Evolutionary conservation across 2,888 invertebrate genomes (phyloP).

Genomic region (Synergus japonicus): DNA sequence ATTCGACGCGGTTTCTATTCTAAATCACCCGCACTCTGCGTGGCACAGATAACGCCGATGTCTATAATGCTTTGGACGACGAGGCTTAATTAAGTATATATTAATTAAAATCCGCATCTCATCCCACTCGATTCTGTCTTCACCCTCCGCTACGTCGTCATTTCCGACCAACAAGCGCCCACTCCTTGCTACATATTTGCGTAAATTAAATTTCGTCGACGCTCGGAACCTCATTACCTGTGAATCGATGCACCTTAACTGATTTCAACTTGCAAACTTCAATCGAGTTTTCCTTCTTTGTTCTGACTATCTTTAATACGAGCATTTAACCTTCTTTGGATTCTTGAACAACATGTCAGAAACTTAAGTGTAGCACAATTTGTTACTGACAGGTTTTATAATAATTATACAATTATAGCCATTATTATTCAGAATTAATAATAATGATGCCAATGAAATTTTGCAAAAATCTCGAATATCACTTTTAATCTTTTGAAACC

Average conservation of each 20-base stretch:
- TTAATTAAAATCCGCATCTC: conserved; percentile 70
- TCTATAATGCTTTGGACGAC: conserved; percentile 62
- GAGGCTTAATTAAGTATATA: conserved; percentile 73
- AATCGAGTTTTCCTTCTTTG: conserved; percentile 36
- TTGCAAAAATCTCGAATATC: too few relatives aligned
- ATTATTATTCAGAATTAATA: background rate
- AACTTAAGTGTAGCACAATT: conserved; percentile 11
- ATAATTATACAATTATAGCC: background rate
- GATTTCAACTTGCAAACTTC: conserved; percentile 39
- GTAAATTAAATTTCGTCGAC: conserved; percentile 62
- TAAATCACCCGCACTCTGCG: conserved; percentile 64
- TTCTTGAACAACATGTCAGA: conserved; percentile 9
- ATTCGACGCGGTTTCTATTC: conserved; percentile 68
- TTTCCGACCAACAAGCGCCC: conserved; percentile 52
- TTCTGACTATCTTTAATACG: conserved; percentile 9
- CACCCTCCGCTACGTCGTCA: conserved; percentile 33
- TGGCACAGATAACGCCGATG: conserved; percentile 64
- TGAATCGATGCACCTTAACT: conserved; percentile 40
- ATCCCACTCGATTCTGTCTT: conserved; percentile 5
- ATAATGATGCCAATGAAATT: background rate
- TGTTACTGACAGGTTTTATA: background rate
- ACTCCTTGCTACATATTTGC: conserved; percentile 58
- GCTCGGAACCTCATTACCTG: conserved; percentile 37
- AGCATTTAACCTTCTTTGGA: conserved; percentile 10
- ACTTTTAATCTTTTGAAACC: too few relatives aligned